Percentiles rank a stretch among this genome's conserved stretches.
These are phyloP conservation scores for chimpanzee (Pan troglodytes) DNA, from an alignment of 2,113 vertebrate species.

Conservation along the genomic window NHGRI_mPanTro3-v2.1_pri NC_072408.2:123187501-123188000, in stretches of 20 bases:
- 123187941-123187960: conserved; percentile 46
- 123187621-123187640: not conserved
- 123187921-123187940: conserved; percentile 51
- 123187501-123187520: not conserved
- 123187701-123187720: not conserved
- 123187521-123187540: not conserved
- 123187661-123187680: not conserved
- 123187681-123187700: not conserved
- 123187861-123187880: conserved; percentile 48
- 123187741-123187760: not conserved
- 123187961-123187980: not conserved
- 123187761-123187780: not conserved
- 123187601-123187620: not conserved
- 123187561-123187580: not conserved
- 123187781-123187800: not conserved
- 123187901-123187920: not conserved
- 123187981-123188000: not conserved
- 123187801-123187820: conserved; percentile 53
- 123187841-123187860: conserved; percentile 73
- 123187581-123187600: not conserved
- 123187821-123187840: conserved; percentile 76
- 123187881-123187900: conserved; percentile 48
- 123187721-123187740: conserved; percentile 47
- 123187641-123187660: not conserved
- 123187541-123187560: not conserved